Percentiles rank a stretch among this genome's conserved stretches.
These are phyloP conservation scores for Leptinotarsa tumamoca DNA, from an alignment of 2,888 invertebrate species.

Conservation along the genomic window DNA sequence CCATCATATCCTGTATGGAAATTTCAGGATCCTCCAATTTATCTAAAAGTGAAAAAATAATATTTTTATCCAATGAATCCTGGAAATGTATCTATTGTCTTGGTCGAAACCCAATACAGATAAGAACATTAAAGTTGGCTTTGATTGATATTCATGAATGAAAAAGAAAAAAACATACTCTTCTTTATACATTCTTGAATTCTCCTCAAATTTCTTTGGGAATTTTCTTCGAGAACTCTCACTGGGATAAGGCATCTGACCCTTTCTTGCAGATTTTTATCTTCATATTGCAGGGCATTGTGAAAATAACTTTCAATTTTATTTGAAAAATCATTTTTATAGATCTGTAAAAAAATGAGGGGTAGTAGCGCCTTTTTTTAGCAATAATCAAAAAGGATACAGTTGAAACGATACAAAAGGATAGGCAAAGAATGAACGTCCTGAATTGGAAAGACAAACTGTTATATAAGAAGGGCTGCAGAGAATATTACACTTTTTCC, in stretches of 20 bases:
- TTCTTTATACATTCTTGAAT: conserved; percentile 73
- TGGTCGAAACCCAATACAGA: background rate
- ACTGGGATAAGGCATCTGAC: conserved; percentile 79
- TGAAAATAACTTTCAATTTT: conserved; percentile 58
- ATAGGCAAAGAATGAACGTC: no score
- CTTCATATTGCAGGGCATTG: conserved; percentile 72
- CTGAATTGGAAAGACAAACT: no score
- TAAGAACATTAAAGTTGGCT: background rate
- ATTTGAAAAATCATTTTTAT: conserved; percentile 57
- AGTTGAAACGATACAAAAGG: background rate
- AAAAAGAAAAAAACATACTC: conserved; percentile 61
- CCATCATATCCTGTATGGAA: conserved; percentile 77
- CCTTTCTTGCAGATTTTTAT: conserved; percentile 73
- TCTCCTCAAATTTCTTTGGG: conserved; percentile 72
- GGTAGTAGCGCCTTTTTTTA: no score
- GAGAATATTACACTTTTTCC: no score
- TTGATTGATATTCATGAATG: no score
- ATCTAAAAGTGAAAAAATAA: conserved; percentile 46
- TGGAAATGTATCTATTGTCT: background rate
- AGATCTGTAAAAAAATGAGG: conserved; percentile 46
- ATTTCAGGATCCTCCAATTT: conserved; percentile 52
- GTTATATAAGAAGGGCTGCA: no score
- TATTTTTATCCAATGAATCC: background rate
- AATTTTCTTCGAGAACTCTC: conserved; percentile 73
- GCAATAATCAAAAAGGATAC: background rate